Evolutionary conservation across 2,797 vertebrate genomes (phyloP).

Genomic region (Cryptoblepharus egeriae): DNA sequence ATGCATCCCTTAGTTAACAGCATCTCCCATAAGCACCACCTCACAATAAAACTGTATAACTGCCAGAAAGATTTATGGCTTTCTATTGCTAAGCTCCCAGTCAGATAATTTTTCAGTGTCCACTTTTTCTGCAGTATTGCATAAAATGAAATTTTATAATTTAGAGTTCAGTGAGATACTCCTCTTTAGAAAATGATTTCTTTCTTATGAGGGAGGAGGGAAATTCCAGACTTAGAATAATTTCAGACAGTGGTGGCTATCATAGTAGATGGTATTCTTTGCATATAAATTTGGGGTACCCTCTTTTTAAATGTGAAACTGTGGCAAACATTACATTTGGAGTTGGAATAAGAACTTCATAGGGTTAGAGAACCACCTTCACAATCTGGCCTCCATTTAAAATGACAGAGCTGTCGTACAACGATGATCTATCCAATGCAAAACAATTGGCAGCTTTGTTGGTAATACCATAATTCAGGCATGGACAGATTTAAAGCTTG

Average conservation of each 20-base stretch:
- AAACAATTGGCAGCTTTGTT: no score
- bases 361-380: background rate
- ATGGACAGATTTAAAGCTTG: no score
- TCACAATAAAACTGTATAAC: conserved; percentile 70
- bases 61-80: conserved; percentile 81
- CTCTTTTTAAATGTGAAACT: background rate
- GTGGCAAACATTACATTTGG: background rate
- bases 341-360: background rate
- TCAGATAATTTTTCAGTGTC: conserved; percentile 72
- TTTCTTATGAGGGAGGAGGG: background rate
- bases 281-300: background rate
- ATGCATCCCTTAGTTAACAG: conserved; percentile 39
- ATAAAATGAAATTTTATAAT: conserved; percentile 62
- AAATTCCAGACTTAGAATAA: fast-evolving
- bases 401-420: background rate
- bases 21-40: conserved; percentile 54
- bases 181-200: conserved; percentile 39
- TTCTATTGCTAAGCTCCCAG: conserved; percentile 56
- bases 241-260: background rate
- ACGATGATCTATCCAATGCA: no score
- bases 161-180: conserved; percentile 31
- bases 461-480: no score
- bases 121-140: conserved; percentile 51
- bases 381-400: background rate
- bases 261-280: fast-evolving